Percentiles rank a stretch among this genome's conserved stretches.
phyloP scores from a whole-genome alignment of 2,113 vertebrate genomes.

The Parus major region DNA sequence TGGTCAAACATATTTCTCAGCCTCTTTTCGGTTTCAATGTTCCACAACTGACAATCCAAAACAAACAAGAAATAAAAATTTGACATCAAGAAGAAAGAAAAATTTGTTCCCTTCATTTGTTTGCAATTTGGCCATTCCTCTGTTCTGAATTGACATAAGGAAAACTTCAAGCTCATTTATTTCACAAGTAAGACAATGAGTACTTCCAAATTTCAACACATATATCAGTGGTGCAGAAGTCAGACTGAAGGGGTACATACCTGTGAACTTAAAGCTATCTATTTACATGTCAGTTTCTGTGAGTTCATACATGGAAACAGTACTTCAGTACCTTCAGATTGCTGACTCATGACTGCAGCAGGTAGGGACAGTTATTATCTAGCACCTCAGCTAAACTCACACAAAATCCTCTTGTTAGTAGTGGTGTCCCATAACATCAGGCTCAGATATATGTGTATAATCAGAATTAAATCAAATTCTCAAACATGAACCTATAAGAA shows the following conservation, averaged over 20 bases:
- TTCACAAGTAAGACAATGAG: neutral
- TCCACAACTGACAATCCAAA: conserved; percentile 75
- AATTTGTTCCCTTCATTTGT: neutral
- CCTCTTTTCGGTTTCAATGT: conserved; percentile 72
- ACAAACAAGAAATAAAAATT: neutral
- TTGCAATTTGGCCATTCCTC: neutral
- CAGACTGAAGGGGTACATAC: neutral
- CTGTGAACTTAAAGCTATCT: neutral
- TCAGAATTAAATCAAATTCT: neutral
- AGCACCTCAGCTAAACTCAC: neutral
- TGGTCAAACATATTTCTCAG: conserved; percentile 74
- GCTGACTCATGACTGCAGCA: neutral
- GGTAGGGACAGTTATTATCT: neutral
- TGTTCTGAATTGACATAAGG: neutral
- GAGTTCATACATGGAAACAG: neutral
- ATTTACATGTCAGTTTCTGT: neutral
- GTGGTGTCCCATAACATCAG: neutral
- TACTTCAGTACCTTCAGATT: neutral
- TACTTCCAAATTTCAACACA: neutral
- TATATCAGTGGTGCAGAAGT: neutral
- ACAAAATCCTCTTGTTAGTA: neutral
- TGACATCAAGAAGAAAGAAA: neutral
- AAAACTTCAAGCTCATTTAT: neutral
- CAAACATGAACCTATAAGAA: neutral
- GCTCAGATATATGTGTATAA: neutral